A percentile compares a stretch with the other conserved stretches of the same genome.
Evolutionary conservation across 2,797 vertebrate genomes (phyloP).

Genomic region (Epinephelus malabaricus): DNA sequence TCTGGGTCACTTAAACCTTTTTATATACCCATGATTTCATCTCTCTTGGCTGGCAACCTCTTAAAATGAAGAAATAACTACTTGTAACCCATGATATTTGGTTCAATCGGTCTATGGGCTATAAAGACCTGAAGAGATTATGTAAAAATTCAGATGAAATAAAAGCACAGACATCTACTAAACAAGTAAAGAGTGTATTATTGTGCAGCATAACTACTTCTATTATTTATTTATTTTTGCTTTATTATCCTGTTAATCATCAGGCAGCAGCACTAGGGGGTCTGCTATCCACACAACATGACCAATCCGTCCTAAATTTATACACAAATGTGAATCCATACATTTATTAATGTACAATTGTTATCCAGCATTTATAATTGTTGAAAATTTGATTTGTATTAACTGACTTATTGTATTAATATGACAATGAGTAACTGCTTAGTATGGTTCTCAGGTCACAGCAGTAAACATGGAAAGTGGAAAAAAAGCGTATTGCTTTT

Average conservation of each 20-base stretch:
- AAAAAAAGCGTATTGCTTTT: not conserved
- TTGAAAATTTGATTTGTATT: not conserved
- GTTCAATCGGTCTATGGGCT: not conserved
- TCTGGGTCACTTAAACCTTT: not conserved
- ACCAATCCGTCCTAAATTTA: not conserved
- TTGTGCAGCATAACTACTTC: not conserved
- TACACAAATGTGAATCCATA: not conserved
- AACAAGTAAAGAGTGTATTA: not conserved
- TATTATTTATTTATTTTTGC: not conserved
- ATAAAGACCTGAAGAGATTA: not conserved
- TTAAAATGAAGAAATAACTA: not conserved
- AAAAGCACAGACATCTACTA: not conserved
- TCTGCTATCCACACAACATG: not conserved
- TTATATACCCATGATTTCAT: not conserved
- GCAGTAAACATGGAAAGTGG: not conserved
- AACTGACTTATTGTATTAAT: not conserved
- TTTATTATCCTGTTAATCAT: not conserved
- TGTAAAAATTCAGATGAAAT: not conserved
- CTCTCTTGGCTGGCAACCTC: not conserved
- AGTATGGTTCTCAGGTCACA: not conserved
- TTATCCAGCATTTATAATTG: too few species aligned
- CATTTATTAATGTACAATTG: not conserved
- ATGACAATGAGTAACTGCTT: not conserved
- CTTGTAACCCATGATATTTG: not conserved
- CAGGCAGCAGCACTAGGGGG: too few species aligned